Evolutionary conservation across 2,888 invertebrate species (phyloP).

Genomic region (Rotaria sp.): DNA sequence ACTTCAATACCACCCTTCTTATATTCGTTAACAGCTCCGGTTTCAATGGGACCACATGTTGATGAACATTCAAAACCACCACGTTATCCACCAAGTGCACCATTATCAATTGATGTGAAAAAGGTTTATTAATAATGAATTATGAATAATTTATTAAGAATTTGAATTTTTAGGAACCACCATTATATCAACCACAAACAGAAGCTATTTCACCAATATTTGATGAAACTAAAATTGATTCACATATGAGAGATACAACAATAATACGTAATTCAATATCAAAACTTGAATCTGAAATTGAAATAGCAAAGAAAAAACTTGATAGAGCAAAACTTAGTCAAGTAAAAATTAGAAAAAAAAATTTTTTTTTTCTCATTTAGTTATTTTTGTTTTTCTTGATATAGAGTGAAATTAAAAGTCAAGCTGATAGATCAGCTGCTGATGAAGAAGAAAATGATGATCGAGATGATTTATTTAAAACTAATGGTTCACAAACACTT

Average conservation of each 20-base stretch:
- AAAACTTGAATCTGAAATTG: conserved; percentile 84
- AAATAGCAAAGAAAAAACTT: conserved; percentile 76
- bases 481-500: conserved; percentile 32
- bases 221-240: conserved; percentile 52
- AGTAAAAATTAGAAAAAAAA: conserved; percentile 45
- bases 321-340: conserved; percentile 74
- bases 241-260: conserved; percentile 53
- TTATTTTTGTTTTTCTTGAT: background rate
- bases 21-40: background rate
- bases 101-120: conserved; percentile 15
- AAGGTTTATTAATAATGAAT: background rate
- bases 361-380: too few relatives aligned
- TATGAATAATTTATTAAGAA: background rate
- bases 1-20: background rate
- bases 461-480: background rate
- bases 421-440: conserved; percentile 14
- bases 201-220: conserved; percentile 83
- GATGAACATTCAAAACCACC: conserved; percentile 24
- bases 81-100: background rate
- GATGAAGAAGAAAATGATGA: background rate
- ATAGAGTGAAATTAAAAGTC: conserved; percentile 1
- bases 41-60: background rate
- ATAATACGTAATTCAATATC: conserved; percentile 75
- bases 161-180: background rate
- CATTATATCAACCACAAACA: conserved; percentile 71